Evolutionary conservation across 1,140 invertebrate genomes (phyloP).

Genomic region (Lordiphosa collinella): DNA sequence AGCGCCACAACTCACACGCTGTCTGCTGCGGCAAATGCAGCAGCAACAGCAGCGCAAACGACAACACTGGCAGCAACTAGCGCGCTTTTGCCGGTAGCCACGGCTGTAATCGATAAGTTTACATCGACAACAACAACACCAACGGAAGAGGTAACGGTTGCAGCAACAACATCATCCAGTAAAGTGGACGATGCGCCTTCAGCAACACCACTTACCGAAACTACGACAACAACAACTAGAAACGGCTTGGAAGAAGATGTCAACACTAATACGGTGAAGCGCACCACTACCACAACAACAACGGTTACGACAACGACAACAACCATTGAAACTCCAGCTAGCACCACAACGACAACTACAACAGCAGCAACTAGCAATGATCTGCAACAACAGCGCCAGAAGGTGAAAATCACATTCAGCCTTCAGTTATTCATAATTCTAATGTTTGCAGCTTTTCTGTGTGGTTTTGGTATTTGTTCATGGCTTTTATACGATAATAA

Average conservation of each 20-base stretch:
- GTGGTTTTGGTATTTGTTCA: constrained; percentile 80
- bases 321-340: constrained; percentile 34
- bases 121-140: constrained; percentile 37
- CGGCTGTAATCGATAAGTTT: constrained; percentile 53
- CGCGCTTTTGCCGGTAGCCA: constrained; percentile 53
- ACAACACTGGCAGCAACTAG: constrained; percentile 59
- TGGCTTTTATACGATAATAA: constrained; percentile 74
- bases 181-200: constrained; percentile 8
- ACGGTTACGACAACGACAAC: constrained; percentile 55
- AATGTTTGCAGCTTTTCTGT: constrained; percentile 78
- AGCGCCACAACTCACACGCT: constrained; percentile 75
- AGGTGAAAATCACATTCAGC: constrained; percentile 79
- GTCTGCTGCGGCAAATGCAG: constrained; percentile 59
- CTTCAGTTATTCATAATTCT: constrained; percentile 77
- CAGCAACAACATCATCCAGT: constrained; percentile 7
- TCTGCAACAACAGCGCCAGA: constrained; percentile 65
- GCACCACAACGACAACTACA: constrained; percentile 56
- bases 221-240: constrained; percentile 29
- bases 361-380: constrained; percentile 50
- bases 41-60: constrained; percentile 59
- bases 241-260: constrained; percentile 14
- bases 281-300: constrained; percentile 47
- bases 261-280: constrained; percentile 25
- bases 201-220: constrained; percentile 28
- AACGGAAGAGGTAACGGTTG: constrained; percentile 23